Percentiles rank a stretch among this genome's conserved stretches.
These are phyloP conservation scores for Neodontobutis hainanensis DNA, from an alignment of 2,113 vertebrate species.

Conservation along the genomic window DNA sequence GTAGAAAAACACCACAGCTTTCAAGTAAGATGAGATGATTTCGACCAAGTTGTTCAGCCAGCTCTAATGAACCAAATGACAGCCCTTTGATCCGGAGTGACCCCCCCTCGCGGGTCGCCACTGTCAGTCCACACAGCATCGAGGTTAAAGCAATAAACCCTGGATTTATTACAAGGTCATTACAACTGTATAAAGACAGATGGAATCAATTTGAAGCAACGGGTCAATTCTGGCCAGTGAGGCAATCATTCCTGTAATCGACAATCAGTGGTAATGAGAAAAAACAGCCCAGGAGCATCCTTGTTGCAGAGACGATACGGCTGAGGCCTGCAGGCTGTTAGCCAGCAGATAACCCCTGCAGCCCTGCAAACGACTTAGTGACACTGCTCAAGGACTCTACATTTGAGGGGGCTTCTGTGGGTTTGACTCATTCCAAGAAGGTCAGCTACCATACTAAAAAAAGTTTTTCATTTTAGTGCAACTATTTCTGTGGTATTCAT, in stretches of 20 bases:
- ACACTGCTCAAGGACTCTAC: too few species aligned
- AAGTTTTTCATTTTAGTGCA: too few species aligned
- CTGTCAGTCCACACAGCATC: conserved; percentile 42
- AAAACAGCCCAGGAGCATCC: conserved; percentile 48
- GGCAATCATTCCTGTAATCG: conserved; percentile 61
- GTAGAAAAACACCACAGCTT: too few species aligned
- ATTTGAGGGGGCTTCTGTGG: too few species aligned
- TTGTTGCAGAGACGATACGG: conserved; percentile 15
- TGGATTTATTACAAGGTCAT: conserved; percentile 69
- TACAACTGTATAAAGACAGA: conserved; percentile 70
- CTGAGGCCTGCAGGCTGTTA: conserved; percentile 40
- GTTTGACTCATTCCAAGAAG: too few species aligned
- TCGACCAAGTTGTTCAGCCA: conserved; percentile 12
- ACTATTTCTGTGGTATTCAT: too few species aligned
- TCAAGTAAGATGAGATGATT: not conserved
- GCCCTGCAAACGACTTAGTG: too few species aligned
- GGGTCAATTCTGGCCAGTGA: conserved; percentile 68
- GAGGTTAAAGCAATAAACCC: conserved; percentile 60
- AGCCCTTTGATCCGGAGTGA: conserved; percentile 18
- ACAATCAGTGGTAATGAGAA: conserved; percentile 61
- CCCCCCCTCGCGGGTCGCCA: conserved; percentile 5
- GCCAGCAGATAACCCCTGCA: conserved; percentile 46
- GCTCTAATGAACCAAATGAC: conserved; percentile 15
- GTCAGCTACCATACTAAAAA: too few species aligned
- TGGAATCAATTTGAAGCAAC: conserved; percentile 62